Base-by-base conservation (phyloP, 2,797 vertebrate species). In the Synanceia verrucosa region DNA sequence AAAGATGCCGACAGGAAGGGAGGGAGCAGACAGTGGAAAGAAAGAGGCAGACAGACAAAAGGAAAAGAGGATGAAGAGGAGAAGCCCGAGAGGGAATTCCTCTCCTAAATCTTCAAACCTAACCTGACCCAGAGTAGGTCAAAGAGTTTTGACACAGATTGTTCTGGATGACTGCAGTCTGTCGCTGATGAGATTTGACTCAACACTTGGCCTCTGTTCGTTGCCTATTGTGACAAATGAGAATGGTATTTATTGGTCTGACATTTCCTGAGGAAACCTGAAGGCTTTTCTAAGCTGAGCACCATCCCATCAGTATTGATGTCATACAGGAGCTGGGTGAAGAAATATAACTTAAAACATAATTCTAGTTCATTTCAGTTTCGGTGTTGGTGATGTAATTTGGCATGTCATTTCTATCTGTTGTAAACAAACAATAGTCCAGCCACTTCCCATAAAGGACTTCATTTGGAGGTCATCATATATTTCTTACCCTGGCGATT, bases 11-110 rank as follows among this genome's bases (percentile, higher is more conserved):
- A 76, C 52, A 41, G 46, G 33, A 53, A 73, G 47, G 26, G 47
- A 65, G 36, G 50, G 50, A 63, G 36, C 21, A 75, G 41, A 19
- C 12, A 5, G 52, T 37, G 24, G 50, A 51, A 33, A 46, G 34
- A 39, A 65, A 19, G 28, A 56, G 43, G 62, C 23, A 71, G 61
- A 37, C 56, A 72, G 67, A 84, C 69, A 68, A 70, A 83, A 23
- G 46, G 53, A 67, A 62, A 44, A 21, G 21, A 74, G 58, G 56
- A 69, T 29, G 76, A 56, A 52, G 51, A 24, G 47, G 61, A 60
- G 60, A 70, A 21, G 65, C 56, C 73, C 47, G 26, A 63, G 34
- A 69, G 55, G 67, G 59, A 84, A 85, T 89, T 91, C 86, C 84
- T 81, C 28, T 66, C 39, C 34, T 73, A 72, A 86, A 85, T 87